phyloP scores from a whole-genome alignment of 30 jellyfish, hydroid and myxozoan genomes.

The Hydra vulgaris region DNA sequence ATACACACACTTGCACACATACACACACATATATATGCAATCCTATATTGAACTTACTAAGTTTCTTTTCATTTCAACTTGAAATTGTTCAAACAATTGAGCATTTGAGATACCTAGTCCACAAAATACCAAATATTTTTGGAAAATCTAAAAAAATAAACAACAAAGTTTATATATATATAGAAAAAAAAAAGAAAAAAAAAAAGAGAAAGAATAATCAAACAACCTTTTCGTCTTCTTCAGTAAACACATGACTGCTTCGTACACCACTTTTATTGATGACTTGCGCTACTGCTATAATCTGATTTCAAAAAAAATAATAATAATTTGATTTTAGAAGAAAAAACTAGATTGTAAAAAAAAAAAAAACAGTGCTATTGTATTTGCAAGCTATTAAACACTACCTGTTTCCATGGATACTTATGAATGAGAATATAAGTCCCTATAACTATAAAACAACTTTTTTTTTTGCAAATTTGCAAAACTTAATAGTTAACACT shows the following conservation, averaged over 20 bases:
- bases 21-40: no score
- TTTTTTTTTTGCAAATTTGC: no score
- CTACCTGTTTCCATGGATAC: no score
- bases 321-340: background rate
- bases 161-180: background rate
- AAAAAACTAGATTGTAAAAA: no score
- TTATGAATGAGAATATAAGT: no score
- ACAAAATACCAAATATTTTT: constrained; percentile 78
- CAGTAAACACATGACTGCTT: constrained; percentile 48
- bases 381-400: no score
- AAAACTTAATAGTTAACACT: no score
- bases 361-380: no score
- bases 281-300: constrained; percentile 95
- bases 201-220: background rate
- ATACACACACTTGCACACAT: no score
- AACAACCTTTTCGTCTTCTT: constrained; percentile 74
- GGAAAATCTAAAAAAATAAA: constrained; percentile 54
- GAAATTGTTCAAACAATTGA: constrained; percentile 73
- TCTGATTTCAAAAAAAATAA: constrained; percentile 39
- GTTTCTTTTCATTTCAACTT: constrained; percentile 71
- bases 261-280: constrained; percentile 67
- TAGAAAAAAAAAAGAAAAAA: background rate
- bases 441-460: no score
- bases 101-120: constrained; percentile 96
- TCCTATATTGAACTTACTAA: constrained; percentile 45